A percentile compares a stretch with the other conserved stretches of the same genome.
Evolutionary conservation across 2,888 invertebrate genomes (phyloP).

Genomic region (Malachius bipustulatus): DNA sequence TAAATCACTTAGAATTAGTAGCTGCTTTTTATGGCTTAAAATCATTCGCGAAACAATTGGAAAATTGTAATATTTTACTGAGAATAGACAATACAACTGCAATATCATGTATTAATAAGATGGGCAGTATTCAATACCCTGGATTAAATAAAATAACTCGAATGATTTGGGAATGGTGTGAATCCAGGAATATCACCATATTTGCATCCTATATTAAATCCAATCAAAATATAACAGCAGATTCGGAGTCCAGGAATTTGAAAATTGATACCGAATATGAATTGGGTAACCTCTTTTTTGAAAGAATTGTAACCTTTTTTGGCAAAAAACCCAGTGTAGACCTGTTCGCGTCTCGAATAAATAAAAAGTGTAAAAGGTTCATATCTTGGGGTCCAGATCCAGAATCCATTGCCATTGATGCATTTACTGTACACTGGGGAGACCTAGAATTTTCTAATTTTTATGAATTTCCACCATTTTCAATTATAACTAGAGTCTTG

Average conservation of each 20-base stretch:
- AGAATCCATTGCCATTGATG: slow-evolving; percentile 9
- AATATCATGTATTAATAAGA: slow-evolving; percentile 19
- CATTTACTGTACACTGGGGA: slow-evolving; percentile 13
- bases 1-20: slow-evolving; percentile 21
- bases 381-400: slow-evolving; percentile 12
- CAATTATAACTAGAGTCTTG: slow-evolving; percentile 7
- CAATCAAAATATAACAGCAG: slow-evolving; percentile 14
- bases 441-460: too few species aligned
- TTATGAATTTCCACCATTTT: slow-evolving; percentile 9
- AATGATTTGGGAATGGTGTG: slow-evolving; percentile 21
- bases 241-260: slow-evolving; percentile 7
- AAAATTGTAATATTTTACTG: slow-evolving; percentile 15
- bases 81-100: slow-evolving; percentile 20
- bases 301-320: slow-evolving; percentile 7
- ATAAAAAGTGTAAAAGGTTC: slow-evolving; percentile 11
- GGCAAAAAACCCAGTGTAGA: slow-evolving; percentile 9
- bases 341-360: slow-evolving; percentile 9
- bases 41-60: slow-evolving; percentile 16
- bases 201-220: slow-evolving; percentile 20
- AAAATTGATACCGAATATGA: slow-evolving; percentile 12
- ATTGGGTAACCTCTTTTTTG: slow-evolving; percentile 8
- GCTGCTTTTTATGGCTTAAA: slow-evolving; percentile 19
- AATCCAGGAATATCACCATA: slow-evolving; percentile 18
- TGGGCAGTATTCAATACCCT: slow-evolving; percentile 18
- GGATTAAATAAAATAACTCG: slow-evolving; percentile 18